Conservation (phyloP, 2,797 vertebrate genomes). For the Vipera ursinii region DNA sequence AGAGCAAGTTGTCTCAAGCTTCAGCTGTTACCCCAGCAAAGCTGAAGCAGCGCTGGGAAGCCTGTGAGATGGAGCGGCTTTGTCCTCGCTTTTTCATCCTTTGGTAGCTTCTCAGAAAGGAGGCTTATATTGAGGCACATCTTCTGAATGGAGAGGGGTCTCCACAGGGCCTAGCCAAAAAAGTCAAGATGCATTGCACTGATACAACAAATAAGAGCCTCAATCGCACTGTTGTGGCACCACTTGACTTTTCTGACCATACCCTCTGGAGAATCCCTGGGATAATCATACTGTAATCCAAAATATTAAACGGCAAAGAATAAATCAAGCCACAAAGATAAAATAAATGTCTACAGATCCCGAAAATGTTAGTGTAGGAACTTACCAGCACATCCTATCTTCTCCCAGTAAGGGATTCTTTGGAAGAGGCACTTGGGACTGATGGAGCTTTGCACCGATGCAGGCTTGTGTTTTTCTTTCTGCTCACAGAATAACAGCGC, state of each 20-base stretch:
- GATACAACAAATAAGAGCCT: neutral
- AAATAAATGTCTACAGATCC: neutral
- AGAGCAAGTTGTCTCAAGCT: constrained; percentile 50
- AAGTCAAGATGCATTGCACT: neutral
- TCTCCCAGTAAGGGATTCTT: neutral
- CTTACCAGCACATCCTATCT: neutral
- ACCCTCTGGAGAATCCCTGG: neutral
- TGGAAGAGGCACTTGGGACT: neutral
- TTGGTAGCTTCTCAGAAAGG: constrained; percentile 14
- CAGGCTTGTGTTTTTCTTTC: neutral
- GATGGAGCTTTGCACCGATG: neutral
- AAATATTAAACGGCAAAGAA: neutral
- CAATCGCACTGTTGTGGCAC: neutral
- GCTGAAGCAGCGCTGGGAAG: neutral
- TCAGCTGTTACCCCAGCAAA: constrained; percentile 24
- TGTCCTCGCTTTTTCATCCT: neutral
- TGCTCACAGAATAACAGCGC: neutral
- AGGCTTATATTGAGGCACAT: neutral
- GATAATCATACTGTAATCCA: neutral
- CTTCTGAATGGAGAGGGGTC: neutral
- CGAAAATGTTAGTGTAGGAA: neutral
- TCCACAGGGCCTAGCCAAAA: neutral
- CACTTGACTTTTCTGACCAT: neutral
- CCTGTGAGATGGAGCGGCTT: neutral
- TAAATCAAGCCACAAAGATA: neutral